A percentile compares a stretch with the other conserved stretches of the same genome.
Evolutionary conservation across 1,140 invertebrate species (phyloP).

Genomic region (Aphelenchoides fujianensis): DNA sequence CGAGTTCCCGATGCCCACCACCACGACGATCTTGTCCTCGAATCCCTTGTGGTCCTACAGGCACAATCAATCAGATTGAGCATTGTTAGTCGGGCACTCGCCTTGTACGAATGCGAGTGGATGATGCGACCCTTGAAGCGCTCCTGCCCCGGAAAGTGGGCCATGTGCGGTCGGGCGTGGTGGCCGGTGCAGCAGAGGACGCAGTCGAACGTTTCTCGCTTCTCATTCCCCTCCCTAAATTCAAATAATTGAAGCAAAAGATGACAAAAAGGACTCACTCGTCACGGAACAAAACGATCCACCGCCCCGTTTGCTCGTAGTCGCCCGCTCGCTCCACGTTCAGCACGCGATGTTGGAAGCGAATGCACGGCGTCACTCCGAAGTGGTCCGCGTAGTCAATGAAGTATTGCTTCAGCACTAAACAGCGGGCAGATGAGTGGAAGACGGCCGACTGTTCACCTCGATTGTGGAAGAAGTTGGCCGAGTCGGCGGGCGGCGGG

Average conservation of each 20-base stretch:
- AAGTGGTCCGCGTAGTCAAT: constrained; percentile 62
- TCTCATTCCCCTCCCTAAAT: constrained; percentile 29
- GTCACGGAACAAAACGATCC: constrained; percentile 34
- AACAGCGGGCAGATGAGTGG: background rate
- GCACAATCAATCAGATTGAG: constrained; percentile 14
- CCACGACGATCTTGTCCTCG: constrained; percentile 63
- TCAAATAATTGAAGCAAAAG: no score
- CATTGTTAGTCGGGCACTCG: no score
- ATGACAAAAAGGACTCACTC: constrained; percentile 30
- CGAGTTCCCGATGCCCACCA: constrained; percentile 67
- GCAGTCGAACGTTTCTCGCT: constrained; percentile 62
- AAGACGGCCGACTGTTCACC: background rate
- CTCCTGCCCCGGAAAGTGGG: constrained; percentile 52
- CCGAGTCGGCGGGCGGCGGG: constrained; percentile 62
- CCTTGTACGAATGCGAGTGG: constrained; percentile 64
- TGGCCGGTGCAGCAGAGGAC: constrained; percentile 59
- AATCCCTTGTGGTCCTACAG: constrained; percentile 57
- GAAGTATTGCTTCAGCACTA: constrained; percentile 41
- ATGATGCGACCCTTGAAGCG: constrained; percentile 64
- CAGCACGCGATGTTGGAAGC: constrained; percentile 56
- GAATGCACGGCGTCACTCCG: constrained; percentile 60
- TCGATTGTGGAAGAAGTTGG: constrained; percentile 64
- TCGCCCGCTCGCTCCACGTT: constrained; percentile 30
- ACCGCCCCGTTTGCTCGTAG: constrained; percentile 41
- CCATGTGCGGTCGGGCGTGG: constrained; percentile 58